A percentile compares a stretch with the other conserved stretches of the same genome.
phyloP scores from a whole-genome alignment of 2,113 vertebrate genomes.

The Pseudolaguvia tuberculata region DNA sequence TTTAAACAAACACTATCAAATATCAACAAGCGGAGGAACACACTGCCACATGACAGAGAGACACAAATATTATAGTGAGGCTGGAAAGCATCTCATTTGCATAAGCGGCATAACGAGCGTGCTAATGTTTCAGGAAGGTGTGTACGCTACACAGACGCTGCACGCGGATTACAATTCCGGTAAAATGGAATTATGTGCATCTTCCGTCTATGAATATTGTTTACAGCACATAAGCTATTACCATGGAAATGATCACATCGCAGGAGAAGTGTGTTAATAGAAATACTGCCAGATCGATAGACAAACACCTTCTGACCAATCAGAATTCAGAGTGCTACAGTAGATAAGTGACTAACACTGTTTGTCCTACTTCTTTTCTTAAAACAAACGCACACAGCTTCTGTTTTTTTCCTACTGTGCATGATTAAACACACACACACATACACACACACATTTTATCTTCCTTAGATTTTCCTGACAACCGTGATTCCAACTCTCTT shows the following conservation, averaged over 20 bases:
- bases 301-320: conserved; percentile 9
- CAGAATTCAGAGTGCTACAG: background rate
- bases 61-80: conserved; percentile 39
- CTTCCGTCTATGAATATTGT: background rate
- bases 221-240: background rate
- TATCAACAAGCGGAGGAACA: conserved; percentile 48
- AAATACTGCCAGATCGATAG: background rate
- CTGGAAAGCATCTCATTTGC: conserved; percentile 42
- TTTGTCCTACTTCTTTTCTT: background rate
- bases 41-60: conserved; percentile 22
- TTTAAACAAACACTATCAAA: conserved; percentile 64
- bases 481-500: background rate
- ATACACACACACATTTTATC: background rate
- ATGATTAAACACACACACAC: background rate
- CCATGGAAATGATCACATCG: background rate
- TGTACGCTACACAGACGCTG: background rate
- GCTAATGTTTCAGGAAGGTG: conserved; percentile 24
- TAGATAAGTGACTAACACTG: conserved; percentile 4
- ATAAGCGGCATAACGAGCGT: conserved; percentile 29
- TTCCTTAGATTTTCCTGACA: background rate
- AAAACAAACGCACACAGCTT: background rate
- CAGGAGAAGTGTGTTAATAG: background rate
- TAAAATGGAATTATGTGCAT: no score
- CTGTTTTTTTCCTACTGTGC: background rate
- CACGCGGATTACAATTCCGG: no score